phyloP scores from a whole-genome alignment of 2,113 vertebrate genomes.

The Calyptomena viridis region DNA sequence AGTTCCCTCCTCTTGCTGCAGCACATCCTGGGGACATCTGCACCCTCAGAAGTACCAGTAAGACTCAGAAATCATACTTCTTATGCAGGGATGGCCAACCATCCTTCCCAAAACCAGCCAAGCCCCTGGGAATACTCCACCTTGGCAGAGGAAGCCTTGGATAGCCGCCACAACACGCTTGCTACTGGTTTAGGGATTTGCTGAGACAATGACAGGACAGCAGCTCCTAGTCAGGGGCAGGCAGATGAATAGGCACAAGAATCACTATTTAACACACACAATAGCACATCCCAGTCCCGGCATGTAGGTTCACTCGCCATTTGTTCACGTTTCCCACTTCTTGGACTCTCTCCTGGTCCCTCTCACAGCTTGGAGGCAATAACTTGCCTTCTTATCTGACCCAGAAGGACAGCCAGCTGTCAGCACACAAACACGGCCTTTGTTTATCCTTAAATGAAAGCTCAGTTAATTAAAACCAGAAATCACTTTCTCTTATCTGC shows the following conservation, averaged over 20 bases:
- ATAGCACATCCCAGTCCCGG: neutral
- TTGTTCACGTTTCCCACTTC: neutral
- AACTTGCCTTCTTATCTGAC: conserved; percentile 57
- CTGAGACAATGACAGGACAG: neutral
- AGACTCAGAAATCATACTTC: neutral
- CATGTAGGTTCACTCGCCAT: neutral
- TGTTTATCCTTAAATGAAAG: conserved; percentile 53
- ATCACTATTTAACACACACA: neutral
- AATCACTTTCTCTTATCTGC: conserved; percentile 42
- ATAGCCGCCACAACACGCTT: fast-evolving
- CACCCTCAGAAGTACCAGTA: neutral
- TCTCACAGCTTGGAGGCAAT: conserved; percentile 34
- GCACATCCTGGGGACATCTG: neutral
- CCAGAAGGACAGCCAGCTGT: conserved; percentile 61
- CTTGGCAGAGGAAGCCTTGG: neutral
- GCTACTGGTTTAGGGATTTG: neutral
- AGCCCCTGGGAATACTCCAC: neutral
- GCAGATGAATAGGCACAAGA: neutral
- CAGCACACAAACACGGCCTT: conserved; percentile 59
- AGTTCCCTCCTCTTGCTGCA: neutral
- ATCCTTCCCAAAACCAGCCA: neutral
- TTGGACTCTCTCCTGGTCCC: conserved; percentile 35
- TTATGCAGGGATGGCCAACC: fast-evolving
- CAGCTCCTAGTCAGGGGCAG: neutral
- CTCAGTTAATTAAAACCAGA: conserved; percentile 60